phyloP scores from a whole-genome alignment of 2,888 invertebrate species.

The Tenthredo livida region DNA sequence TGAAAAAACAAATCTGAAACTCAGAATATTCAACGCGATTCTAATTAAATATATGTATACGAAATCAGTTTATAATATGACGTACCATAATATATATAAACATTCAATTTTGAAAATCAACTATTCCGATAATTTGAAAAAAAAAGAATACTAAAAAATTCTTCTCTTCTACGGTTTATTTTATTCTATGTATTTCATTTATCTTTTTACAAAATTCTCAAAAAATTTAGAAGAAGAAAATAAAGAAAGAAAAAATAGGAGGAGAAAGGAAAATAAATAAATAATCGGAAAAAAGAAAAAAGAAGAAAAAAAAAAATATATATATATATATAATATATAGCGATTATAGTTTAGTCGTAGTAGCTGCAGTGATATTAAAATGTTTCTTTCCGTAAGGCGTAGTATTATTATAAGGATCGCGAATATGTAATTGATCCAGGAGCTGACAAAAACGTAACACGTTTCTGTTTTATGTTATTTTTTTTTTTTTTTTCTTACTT shows the following conservation, averaged over 20 bases:
- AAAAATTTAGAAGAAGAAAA: no score
- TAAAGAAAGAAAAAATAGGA: no score
- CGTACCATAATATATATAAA: no score
- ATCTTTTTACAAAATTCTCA: no score
- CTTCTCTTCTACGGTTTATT: no score
- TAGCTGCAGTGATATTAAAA: not conserved
- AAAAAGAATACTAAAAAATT: no score
- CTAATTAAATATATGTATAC: no score
- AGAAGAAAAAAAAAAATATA: no score
- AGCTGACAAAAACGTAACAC: not conserved
- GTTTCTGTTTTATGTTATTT: not conserved
- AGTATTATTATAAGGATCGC: not conserved
- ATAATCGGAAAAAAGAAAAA: not conserved
- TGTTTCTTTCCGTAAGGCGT: constrained; percentile 13
- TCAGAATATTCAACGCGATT: not conserved
- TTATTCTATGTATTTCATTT: no score
- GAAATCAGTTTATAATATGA: not conserved
- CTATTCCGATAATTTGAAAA: no score
- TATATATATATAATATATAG: not conserved
- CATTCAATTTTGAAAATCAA: not conserved
- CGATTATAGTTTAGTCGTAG: no score
- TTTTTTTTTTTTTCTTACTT: not conserved
- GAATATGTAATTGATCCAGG: not conserved
- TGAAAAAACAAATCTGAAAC: no score
- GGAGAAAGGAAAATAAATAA: not conserved